Percentiles rank a stretch among this genome's conserved stretches.
Evolutionary conservation across 2,888 invertebrate genomes (phyloP).

Genomic region (Cartodere bifasciata): DNA sequence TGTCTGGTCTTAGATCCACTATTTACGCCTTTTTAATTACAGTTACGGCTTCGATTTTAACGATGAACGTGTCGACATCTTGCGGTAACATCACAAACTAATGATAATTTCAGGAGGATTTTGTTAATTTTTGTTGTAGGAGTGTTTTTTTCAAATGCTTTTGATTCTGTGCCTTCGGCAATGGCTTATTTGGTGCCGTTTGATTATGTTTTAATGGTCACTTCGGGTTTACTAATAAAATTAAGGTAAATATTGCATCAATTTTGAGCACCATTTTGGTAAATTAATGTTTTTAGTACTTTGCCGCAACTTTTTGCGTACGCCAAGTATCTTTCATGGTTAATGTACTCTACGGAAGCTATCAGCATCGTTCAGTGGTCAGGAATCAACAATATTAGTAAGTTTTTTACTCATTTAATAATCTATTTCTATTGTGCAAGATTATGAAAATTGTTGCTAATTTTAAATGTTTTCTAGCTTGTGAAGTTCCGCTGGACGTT

Average conservation of each 20-base stretch:
- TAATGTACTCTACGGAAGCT: slow-evolving; percentile 77
- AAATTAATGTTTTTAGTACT: slow-evolving; percentile 42
- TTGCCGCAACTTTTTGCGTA: slow-evolving; percentile 58
- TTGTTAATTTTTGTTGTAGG: slow-evolving; percentile 38
- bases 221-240: slow-evolving; percentile 73
- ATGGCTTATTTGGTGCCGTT: slow-evolving; percentile 78
- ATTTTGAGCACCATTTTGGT: neutral
- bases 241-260: slow-evolving; percentile 45
- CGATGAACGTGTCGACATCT: slow-evolving; percentile 77
- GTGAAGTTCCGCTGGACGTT: slow-evolving; percentile 44
- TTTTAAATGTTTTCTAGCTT: slow-evolving; percentile 41
- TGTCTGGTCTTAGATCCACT: slow-evolving; percentile 63
- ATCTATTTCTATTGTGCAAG: slow-evolving; percentile 1
- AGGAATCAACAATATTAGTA: slow-evolving; percentile 60
- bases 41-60: slow-evolving; percentile 54
- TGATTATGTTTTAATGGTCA: slow-evolving; percentile 76
- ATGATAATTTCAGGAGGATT: slow-evolving; percentile 4
- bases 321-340: slow-evolving; percentile 73
- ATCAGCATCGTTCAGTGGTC: slow-evolving; percentile 74
- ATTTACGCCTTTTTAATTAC: slow-evolving; percentile 59
- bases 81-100: slow-evolving; percentile 46
- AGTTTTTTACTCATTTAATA: slow-evolving; percentile 18
- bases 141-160: slow-evolving; percentile 73
- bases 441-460: too few species aligned
- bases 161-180: slow-evolving; percentile 65